A percentile compares a stretch with the other conserved stretches of the same genome.
These are phyloP conservation scores for Eptatretus atami DNA, from an alignment of 2,797 vertebrate species.

Conservation along the genomic window DNA sequence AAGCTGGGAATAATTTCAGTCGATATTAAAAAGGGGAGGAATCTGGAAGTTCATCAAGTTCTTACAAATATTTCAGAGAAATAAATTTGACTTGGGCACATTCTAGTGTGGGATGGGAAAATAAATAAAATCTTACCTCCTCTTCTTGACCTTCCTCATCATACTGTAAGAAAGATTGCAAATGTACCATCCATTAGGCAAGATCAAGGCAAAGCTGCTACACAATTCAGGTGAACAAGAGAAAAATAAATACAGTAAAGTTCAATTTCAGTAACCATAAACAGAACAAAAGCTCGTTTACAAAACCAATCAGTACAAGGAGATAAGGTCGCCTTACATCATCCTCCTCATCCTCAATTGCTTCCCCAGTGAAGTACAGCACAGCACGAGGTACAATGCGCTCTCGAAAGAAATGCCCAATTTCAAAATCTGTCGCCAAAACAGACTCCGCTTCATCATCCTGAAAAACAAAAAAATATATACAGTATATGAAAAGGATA, in stretches of 20 bases:
- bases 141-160: constrained; percentile 82
- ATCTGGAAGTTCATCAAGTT: neutral
- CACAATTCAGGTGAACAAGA: constrained; percentile 6
- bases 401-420: constrained; percentile 88
- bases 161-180: constrained; percentile 27
- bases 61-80: neutral
- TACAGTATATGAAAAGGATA: too few species aligned
- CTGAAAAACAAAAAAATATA: constrained; percentile 14
- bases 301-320: neutral
- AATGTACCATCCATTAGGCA: neutral
- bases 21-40: neutral
- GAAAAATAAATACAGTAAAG: neutral
- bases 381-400: constrained; percentile 75
- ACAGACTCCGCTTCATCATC: constrained; percentile 80
- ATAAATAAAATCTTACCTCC: constrained; percentile 21
- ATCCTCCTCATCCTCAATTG: constrained; percentile 70
- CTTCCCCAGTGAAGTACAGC: constrained; percentile 88
- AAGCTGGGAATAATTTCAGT: too few species aligned
- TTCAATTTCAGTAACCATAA: too few species aligned
- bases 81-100: neutral
- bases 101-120: neutral
- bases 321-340: constrained; percentile 18
- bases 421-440: constrained; percentile 69
- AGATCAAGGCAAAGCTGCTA: neutral
- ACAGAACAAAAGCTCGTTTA: too few species aligned